Base-by-base conservation (phyloP, 2,888 invertebrate species). In the Ceratothoa steindachneri region DNA sequence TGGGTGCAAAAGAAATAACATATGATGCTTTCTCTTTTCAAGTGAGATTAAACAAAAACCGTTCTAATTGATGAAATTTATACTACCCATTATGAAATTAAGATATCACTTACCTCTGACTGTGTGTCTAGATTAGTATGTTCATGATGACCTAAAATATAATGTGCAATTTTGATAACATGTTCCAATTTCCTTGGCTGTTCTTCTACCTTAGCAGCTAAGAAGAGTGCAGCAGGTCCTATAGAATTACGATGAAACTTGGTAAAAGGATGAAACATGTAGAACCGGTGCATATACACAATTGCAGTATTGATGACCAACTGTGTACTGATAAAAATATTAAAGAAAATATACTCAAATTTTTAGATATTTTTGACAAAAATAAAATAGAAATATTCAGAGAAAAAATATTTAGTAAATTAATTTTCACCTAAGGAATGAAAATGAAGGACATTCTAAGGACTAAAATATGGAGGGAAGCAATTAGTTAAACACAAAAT, bases 261-360 rank as follows among this genome's bases (percentile, higher is more conserved):
- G 69, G 93, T 90, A 86, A 99, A 95, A 19, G 97, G 95, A 85
- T 98, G 97, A 87, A 95, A 97, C 86, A 97, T 95, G 86, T 97
- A 99, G 87, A 98, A 99, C 73, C 98, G 89, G 86, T 99, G 98
- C 97, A 98, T 97, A 84, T 98, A 98, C 73, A 98, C 97, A 83
- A 97, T 97, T 31, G 97, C 98, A 77, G 97, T 97, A 86, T 97
- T 98, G 85, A 97, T 97, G 85, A 97, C 97, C 87, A 97, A 87
- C 86, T 97, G 97, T 67, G 95, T 93, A 86, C 89, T 85, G 83
- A 55, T 75, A 69, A 53, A 29, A 31, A 81, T 82, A 81, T 83
- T 81, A 84, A 84, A 83, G 84, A 83, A 82, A 72, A 55, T 69
- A 2, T 1, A 0, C 3, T 30, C 27, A 52, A 27, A n/a, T n/a